These are phyloP conservation scores for Morpho deidamia DNA, from an alignment of 2,888 invertebrate species.

Conservation along the genomic window DNA sequence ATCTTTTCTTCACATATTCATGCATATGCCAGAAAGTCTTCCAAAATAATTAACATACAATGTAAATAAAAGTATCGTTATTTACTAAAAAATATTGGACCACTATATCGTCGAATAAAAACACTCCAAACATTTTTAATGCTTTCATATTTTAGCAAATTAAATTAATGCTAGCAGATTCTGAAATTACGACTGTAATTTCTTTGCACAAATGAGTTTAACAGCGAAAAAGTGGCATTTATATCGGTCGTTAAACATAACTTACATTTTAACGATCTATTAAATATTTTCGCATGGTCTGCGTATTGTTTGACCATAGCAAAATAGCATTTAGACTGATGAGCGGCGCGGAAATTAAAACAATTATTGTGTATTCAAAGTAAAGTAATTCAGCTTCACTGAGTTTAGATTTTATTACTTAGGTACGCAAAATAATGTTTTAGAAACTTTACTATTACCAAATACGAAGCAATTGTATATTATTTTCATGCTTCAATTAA, in stretches of 20 bases:
- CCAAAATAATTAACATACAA: too few species aligned
- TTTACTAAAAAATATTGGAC: neutral
- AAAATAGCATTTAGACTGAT: neutral
- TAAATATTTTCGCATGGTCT: slow-evolving; percentile 1
- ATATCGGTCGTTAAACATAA: slow-evolving; percentile 5
- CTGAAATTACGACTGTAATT: neutral
- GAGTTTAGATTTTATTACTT: too few species aligned
- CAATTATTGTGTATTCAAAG: too few species aligned
- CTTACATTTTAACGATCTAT: slow-evolving; percentile 6
- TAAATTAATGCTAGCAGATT: neutral
- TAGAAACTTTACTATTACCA: too few species aligned
- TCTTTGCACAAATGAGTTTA: neutral
- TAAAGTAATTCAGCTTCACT: too few species aligned
- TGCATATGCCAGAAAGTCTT: too few species aligned
- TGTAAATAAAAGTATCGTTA: neutral
- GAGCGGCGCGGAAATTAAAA: neutral
- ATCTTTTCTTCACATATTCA: too few species aligned
- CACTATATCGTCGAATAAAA: neutral
- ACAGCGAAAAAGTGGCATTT: slow-evolving; percentile 1
- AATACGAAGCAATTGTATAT: too few species aligned
- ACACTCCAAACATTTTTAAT: neutral
- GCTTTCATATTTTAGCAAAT: neutral
- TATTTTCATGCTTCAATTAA: too few species aligned
- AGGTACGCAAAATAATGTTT: too few species aligned
- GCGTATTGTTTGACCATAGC: neutral